Base-by-base conservation (phyloP, 2,888 invertebrate genomes). In the Eupelmus urozonus region DNA sequence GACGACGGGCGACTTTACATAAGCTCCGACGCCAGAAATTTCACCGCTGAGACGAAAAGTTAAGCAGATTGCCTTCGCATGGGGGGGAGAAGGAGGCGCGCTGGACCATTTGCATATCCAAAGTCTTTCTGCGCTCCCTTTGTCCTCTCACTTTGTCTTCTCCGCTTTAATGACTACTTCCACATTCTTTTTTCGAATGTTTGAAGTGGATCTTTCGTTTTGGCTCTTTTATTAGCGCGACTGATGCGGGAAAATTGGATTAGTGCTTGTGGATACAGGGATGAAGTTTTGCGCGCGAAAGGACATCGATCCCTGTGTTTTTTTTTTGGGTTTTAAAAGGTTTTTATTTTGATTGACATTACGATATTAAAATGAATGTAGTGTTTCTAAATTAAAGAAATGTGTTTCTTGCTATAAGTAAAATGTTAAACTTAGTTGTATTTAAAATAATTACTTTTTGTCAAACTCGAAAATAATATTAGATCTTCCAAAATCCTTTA, bases 61-160 rank as follows among this genome's bases (percentile, higher is more conserved):
- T 88, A 85, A 87, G 86, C 87, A 86, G 86, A 87, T 87, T 88
- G 85, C 84, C 81, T 80, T 72, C 83, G 82, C 71, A 40, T 53
- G 45, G 13, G 16, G 49, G 29, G 49, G 40, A 18, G 57, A 27
- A 3, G 27, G 42, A 29, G 57, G 42, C 67, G 18, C 67, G 18
- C 84, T 83, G 85, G 82, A 82, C 85, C 85, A 88, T 88, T 88
- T 87, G 87, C 88, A 88, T 88, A 85, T 76, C 57, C 66, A n/a
- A n/a, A n/a, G 74, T 65, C 72, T 29, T 63, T 9, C 59, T 53
- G 59, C 18, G 16, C 53, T 59, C 42, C 23, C 23, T 65, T 65
- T 59, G 65, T 71, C 78, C 60, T 77, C 78, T 72, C 72, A 78
- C 62, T n/a, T 34, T 73, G 71, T 29, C 59, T 79, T 53, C 20